Base-by-base conservation (phyloP, 2,888 invertebrate species). In the Plebejus melissa region DNA sequence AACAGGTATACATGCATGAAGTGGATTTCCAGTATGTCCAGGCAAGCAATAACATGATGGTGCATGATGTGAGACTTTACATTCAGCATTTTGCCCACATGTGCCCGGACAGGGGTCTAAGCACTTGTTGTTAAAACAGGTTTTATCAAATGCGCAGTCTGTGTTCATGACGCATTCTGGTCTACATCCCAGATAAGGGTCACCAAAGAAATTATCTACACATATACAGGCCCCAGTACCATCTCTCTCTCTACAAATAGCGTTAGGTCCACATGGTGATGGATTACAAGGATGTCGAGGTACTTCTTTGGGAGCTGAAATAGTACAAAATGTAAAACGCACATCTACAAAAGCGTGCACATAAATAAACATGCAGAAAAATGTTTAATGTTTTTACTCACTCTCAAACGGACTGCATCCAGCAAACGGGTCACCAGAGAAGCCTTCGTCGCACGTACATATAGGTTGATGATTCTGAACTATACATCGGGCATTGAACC, bases 101-200 rank as follows among this genome's bases (percentile, higher is more conserved):
- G 95, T 95, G 79, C 96, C 96, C 77, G 95, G 95, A 85, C 97
- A 97, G 76, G 97, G 97, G 88, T 97, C 95, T 84, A 94, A 94
- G 85, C 97, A 97, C 91, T 96, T 96, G 87, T 96, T 96, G 86
- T 96, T 96, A 78, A 95, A 94, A 90, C 97, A 97, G 76, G 97
- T 96, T 87, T 94, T 95, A 80, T 95, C 94, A 80, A 94, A 93
- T 80, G 95, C 92, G 86, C 97, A 97, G 83, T 97, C 97, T 75
- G 95, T 95, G 85, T 96, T 97, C 89, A 96, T 95, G 69, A 96
- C 95, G 85, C 97, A 97, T 92, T 97, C 96, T n/a, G 97, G 97
- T 81, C 96, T 94, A 87, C 97, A 97, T 69, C 96, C 96, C 78
- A 94, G 93, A 86, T 96, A 96, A 50, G 97, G 97, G 89, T 97